Percentiles rank a stretch among this genome's conserved stretches.
Evolutionary conservation across 2,888 invertebrate genomes (phyloP).

Genomic region (Conomelus anceps): DNA sequence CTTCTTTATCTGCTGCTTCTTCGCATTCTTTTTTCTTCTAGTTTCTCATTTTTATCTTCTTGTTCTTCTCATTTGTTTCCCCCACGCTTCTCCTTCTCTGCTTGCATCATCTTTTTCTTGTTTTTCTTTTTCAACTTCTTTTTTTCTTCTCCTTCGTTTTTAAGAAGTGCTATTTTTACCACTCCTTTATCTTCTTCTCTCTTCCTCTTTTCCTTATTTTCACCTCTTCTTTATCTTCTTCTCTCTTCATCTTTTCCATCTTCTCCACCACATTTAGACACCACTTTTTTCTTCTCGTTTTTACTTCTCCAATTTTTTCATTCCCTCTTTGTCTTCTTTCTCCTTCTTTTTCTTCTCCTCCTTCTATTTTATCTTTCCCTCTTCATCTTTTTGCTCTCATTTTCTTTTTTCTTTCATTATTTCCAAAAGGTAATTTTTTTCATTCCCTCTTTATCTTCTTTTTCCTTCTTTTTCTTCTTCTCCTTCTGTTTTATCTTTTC

Average conservation of each 20-base stretch:
- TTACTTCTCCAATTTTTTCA: background rate
- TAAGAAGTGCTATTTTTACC: background rate
- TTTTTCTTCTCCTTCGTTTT: background rate
- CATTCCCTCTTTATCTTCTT: no score
- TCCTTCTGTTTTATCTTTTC: background rate
- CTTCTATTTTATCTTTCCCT: background rate
- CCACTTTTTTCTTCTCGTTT: no score
- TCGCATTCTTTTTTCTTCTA: background rate
- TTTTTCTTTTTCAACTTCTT: background rate
- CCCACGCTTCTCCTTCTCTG: background rate
- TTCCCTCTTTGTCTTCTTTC: background rate
- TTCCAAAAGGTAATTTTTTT: no score
- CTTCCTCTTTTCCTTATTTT: background rate
- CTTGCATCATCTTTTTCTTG: background rate
- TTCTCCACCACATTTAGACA: no score
- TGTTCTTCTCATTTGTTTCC: background rate
- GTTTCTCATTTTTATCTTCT: background rate
- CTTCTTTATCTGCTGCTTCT: background rate
- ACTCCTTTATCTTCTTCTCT: no score
- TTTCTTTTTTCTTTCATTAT: background rate
- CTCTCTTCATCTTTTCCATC: background rate
- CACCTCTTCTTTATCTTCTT: background rate
- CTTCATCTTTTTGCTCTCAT: background rate
- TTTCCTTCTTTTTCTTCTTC: background rate
- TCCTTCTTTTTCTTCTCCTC: background rate